Conservation (phyloP, 2,888 invertebrate species). For the Dryomyza anilis region DNA sequence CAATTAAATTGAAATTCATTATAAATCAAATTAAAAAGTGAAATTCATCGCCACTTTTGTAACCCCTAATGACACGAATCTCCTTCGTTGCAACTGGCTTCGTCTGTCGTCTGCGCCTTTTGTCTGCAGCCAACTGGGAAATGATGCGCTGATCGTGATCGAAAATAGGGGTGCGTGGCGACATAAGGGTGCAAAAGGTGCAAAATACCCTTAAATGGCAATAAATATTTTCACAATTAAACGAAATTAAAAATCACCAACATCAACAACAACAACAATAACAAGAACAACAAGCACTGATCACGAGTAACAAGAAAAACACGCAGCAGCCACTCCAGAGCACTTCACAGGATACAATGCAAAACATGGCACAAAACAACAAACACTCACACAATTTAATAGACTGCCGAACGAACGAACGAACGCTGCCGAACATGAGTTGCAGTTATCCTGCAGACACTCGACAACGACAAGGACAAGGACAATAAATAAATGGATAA, state of each 20-base stretch:
- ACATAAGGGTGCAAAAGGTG: slow-evolving; percentile 44
- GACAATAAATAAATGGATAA: slow-evolving; percentile 47
- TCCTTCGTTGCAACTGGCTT: slow-evolving; percentile 16
- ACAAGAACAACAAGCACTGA: background rate
- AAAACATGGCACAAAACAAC: background rate
- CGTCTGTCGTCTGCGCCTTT: background rate
- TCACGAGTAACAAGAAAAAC: background rate
- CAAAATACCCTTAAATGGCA: slow-evolving; percentile 54
- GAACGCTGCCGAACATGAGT: slow-evolving; percentile 4
- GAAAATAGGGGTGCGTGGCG: slow-evolving; percentile 18
- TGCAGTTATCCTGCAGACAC: slow-evolving; percentile 12
- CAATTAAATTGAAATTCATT: slow-evolving; percentile 39
- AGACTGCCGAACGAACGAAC: too few relatives aligned
- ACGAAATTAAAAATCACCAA: slow-evolving; percentile 50
- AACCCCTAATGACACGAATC: slow-evolving; percentile 54
- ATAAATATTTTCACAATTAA: slow-evolving; percentile 60
- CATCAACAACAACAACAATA: slow-evolving; percentile 11
- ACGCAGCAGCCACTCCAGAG: background rate
- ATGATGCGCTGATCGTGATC: slow-evolving; percentile 13
- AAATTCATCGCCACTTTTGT: slow-evolving; percentile 61
- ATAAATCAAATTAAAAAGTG: slow-evolving; percentile 55
- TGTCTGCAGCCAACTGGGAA: background rate
- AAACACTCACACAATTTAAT: slow-evolving; percentile 15
- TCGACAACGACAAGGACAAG: too few relatives aligned
- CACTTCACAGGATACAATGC: background rate